Conservation (phyloP, 2,888 invertebrate genomes). For the Bellardia bayeri region DNA sequence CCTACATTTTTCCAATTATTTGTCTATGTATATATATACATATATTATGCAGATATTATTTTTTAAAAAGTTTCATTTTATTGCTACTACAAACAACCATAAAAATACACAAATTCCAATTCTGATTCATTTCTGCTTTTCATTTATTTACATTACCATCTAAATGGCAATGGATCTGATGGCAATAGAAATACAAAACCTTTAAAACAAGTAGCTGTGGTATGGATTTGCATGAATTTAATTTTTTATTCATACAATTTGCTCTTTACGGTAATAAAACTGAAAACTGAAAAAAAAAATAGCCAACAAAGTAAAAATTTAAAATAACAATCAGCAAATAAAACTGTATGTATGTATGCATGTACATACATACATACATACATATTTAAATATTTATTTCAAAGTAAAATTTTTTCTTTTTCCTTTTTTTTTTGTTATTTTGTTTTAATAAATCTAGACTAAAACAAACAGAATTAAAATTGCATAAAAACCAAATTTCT, state of each 20-base stretch:
- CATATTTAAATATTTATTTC: background rate
- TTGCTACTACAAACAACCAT: background rate
- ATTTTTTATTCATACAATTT: conserved; percentile 24
- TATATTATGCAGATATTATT: no score
- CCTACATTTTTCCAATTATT: no score
- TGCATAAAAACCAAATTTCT: background rate
- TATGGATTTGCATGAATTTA: background rate
- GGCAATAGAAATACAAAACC: no score
- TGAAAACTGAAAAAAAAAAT: background rate
- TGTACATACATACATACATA: background rate
- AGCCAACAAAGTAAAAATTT: background rate
- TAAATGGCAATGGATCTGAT: background rate
- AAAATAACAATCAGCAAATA: background rate
- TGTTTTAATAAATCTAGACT: background rate
- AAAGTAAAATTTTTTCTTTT: background rate
- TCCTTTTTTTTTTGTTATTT: background rate
- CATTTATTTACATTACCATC: no score
- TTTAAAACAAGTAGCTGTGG: no score
- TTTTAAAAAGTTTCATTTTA: background rate
- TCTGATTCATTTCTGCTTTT: background rate
- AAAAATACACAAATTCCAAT: background rate
- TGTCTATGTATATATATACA: no score
- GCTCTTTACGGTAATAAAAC: background rate
- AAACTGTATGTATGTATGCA: background rate
- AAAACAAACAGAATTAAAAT: background rate